Evolutionary conservation across 2,797 vertebrate species (phyloP).

Genomic region (Vespertilio murinus): DNA sequence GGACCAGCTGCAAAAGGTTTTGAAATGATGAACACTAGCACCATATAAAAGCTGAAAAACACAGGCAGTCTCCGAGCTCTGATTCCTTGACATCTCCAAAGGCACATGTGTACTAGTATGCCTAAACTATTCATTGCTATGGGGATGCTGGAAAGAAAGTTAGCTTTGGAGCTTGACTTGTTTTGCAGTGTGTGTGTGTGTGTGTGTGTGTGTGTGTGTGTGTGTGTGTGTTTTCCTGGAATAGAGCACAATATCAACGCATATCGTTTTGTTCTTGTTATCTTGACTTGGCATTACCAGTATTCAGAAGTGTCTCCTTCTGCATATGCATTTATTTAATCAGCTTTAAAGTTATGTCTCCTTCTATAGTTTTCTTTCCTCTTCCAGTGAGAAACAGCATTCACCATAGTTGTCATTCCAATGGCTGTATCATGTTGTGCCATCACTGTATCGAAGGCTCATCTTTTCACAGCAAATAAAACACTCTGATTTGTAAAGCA

Average conservation of each 20-base stretch:
- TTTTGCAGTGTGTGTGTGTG: background rate
- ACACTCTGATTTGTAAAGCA: background rate
- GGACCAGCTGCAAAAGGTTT: constrained; percentile 50
- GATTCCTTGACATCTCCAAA: constrained; percentile 41
- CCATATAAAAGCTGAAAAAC: constrained; percentile 47
- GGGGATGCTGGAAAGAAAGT: background rate
- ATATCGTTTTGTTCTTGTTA: background rate
- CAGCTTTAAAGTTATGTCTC: background rate
- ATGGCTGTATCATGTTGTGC: background rate
- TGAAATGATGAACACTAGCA: constrained; percentile 25
- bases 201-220: too few species aligned
- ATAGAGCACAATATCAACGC: background rate
- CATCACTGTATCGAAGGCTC: background rate
- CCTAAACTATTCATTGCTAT: background rate
- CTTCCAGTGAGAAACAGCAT: background rate
- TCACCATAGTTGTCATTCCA: background rate
- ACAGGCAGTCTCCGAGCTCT: constrained; percentile 14
- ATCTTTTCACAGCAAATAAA: background rate
- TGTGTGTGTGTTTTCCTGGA: background rate
- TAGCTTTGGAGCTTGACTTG: background rate
- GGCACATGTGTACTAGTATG: background rate
- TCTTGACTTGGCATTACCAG: background rate
- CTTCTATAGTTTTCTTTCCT: background rate
- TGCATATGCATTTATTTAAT: background rate
- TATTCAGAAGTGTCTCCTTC: background rate